phyloP scores from a whole-genome alignment of 2,888 invertebrate species.

The Macaria liturata region DNA sequence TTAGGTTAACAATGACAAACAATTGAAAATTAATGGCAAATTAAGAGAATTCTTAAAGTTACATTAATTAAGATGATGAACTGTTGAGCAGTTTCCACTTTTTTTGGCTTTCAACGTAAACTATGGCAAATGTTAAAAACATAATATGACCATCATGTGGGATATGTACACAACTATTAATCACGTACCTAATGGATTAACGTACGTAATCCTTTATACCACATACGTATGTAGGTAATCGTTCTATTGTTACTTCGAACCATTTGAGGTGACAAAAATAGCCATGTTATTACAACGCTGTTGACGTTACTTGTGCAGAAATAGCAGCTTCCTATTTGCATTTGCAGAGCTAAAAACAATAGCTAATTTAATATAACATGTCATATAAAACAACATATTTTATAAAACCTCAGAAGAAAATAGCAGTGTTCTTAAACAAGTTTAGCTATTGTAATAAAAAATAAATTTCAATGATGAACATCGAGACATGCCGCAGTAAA shows the following conservation, averaged over 20 bases:
- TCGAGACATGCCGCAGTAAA: no score
- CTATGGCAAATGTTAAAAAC: no score
- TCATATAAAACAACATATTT: not conserved
- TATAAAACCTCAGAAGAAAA: not conserved
- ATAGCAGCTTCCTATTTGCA: constrained; percentile 6
- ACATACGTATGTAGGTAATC: constrained; percentile 2
- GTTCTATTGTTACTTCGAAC: constrained; percentile 10
- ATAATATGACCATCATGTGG: no score
- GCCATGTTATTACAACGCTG: not conserved
- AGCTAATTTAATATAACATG: not conserved
- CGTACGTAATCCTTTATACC: constrained; percentile 3
- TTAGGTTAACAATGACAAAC: no score
- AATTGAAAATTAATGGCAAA: no score
- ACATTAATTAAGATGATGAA: no score
- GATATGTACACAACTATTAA: not conserved
- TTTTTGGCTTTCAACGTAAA: no score
- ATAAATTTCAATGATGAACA: no score
- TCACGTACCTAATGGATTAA: constrained; percentile 1
- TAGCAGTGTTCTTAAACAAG: no score
- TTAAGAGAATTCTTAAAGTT: no score
- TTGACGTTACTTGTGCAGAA: constrained; percentile 9
- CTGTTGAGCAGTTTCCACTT: no score
- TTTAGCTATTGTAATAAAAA: no score
- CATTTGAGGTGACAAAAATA: constrained; percentile 7
- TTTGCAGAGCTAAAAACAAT: constrained; percentile 2